phyloP scores from a whole-genome alignment of 2,113 vertebrate genomes.

The Solea senegalensis region DNA sequence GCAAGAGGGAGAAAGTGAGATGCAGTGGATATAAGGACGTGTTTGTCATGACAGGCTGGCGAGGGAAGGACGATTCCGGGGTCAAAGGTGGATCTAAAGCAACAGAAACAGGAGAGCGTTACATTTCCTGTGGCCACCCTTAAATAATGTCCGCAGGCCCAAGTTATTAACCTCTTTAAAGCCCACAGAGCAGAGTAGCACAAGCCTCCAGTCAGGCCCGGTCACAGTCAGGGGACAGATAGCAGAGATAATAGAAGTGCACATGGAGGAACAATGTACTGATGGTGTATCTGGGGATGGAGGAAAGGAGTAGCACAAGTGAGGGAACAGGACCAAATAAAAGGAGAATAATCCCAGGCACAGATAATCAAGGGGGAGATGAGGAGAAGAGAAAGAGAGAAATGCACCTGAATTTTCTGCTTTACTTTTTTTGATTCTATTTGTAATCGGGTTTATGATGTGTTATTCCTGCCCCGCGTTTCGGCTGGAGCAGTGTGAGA shows the following conservation, averaged over 20 bases:
- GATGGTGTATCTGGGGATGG: slow-evolving; percentile 71
- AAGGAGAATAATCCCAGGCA: slow-evolving; percentile 83
- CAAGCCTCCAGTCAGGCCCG: slow-evolving; percentile 70
- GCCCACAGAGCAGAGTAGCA: slow-evolving; percentile 67
- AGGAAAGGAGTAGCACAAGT: slow-evolving; percentile 39
- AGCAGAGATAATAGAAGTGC: slow-evolving; percentile 80
- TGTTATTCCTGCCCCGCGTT: slow-evolving; percentile 76
- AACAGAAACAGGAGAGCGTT: slow-evolving; percentile 77
- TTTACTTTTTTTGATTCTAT: slow-evolving; percentile 57
- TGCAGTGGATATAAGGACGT: slow-evolving; percentile 52
- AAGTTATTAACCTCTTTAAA: slow-evolving; percentile 86
- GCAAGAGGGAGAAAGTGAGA: slow-evolving; percentile 47
- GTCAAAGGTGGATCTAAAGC: slow-evolving; percentile 76
- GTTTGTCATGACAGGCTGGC: slow-evolving; percentile 58
- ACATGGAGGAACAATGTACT: slow-evolving; percentile 71
- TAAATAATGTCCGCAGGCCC: slow-evolving; percentile 85
- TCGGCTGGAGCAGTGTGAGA: slow-evolving; percentile 70
- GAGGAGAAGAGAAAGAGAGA: slow-evolving; percentile 75
- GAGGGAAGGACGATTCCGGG: slow-evolving; percentile 56
- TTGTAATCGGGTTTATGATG: slow-evolving; percentile 80
- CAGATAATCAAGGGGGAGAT: slow-evolving; percentile 86
- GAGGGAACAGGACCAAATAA: slow-evolving; percentile 79
- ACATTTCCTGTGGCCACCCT: slow-evolving; percentile 76
- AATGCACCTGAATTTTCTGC: slow-evolving; percentile 56
- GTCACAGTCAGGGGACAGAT: slow-evolving; percentile 77